phyloP scores from a whole-genome alignment of 2,888 invertebrate genomes.

The Drosophila aldrichi region DNA sequence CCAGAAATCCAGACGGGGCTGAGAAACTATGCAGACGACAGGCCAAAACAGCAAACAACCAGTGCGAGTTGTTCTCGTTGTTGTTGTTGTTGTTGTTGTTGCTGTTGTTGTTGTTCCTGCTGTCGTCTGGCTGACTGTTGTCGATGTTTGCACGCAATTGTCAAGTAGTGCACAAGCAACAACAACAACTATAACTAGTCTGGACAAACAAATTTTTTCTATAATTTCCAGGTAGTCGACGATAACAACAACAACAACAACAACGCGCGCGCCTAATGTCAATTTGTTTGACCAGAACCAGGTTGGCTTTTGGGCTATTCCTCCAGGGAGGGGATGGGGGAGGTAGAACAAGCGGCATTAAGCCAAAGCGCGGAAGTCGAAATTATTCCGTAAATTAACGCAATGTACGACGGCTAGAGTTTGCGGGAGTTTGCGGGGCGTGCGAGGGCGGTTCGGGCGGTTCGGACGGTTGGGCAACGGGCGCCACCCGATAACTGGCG shows the following conservation, averaged over 20 bases:
- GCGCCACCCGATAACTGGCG: slow-evolving; percentile 57
- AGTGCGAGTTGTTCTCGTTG: slow-evolving; percentile 13
- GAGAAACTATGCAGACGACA: slow-evolving; percentile 68
- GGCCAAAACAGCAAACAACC: slow-evolving; percentile 35
- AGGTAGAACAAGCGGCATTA: background rate
- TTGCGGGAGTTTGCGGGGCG: too few relatives aligned
- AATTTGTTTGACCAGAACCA: slow-evolving; percentile 65
- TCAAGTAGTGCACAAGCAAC: slow-evolving; percentile 63
- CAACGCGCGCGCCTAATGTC: slow-evolving; percentile 68
- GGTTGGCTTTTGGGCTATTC: slow-evolving; percentile 8
- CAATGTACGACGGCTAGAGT: slow-evolving; percentile 47
- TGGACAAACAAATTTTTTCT: slow-evolving; percentile 78
- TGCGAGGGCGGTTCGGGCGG: too few relatives aligned
- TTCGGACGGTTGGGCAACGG: slow-evolving; percentile 2
- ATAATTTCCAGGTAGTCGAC: slow-evolving; percentile 65
- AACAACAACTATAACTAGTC: slow-evolving; percentile 59
- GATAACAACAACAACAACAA: slow-evolving; percentile 29
- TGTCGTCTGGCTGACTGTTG: slow-evolving; percentile 44
- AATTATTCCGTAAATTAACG: slow-evolving; percentile 79
- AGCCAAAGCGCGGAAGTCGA: slow-evolving; percentile 61
- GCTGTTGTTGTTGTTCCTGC: slow-evolving; percentile 34
- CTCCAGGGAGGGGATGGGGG: background rate
- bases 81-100: slow-evolving; percentile 16
- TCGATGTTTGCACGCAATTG: slow-evolving; percentile 79
- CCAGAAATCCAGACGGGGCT: slow-evolving; percentile 67